A percentile compares a stretch with the other conserved stretches of the same genome.
Conservation (phyloP, 2,888 invertebrate species). For the Pristionchus mayeri region DNA sequence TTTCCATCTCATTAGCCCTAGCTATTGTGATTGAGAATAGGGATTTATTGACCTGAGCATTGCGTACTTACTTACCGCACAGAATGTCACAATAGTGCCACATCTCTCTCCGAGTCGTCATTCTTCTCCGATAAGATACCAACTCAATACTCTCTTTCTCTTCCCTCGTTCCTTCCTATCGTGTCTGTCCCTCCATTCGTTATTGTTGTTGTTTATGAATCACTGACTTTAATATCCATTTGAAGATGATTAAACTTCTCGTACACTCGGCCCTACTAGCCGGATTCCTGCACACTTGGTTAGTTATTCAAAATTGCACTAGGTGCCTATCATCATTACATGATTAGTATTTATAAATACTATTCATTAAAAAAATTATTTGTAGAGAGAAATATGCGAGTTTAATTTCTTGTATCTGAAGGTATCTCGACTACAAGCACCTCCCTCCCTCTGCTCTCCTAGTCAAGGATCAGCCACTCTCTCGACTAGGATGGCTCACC, state of each 20-base stretch:
- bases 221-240: not conserved
- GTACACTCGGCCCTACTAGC: slow-evolving; percentile 16
- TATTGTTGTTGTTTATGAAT: not conserved
- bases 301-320: no score
- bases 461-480: slow-evolving; percentile 64
- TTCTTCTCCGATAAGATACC: slow-evolving; percentile 40
- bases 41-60: no score
- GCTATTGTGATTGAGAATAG: not conserved
- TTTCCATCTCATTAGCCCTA: no score
- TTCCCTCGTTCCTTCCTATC: not conserved
- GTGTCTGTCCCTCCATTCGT: not conserved
- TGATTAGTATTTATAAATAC: no score
- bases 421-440: slow-evolving; percentile 26
- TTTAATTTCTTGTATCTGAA: no score
- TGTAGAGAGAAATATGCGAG: no score
- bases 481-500: slow-evolving; percentile 73
- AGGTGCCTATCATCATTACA: no score
- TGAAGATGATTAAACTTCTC: slow-evolving; percentile 39
- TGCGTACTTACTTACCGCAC: not conserved
- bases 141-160: slow-evolving; percentile 10
- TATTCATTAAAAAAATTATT: no score
- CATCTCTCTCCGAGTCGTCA: not conserved
- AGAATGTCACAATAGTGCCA: not conserved
- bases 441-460: slow-evolving; percentile 53
- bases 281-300: slow-evolving; percentile 37